Base-by-base conservation (phyloP, 2,888 invertebrate species). In the Polia nebulosa region DNA sequence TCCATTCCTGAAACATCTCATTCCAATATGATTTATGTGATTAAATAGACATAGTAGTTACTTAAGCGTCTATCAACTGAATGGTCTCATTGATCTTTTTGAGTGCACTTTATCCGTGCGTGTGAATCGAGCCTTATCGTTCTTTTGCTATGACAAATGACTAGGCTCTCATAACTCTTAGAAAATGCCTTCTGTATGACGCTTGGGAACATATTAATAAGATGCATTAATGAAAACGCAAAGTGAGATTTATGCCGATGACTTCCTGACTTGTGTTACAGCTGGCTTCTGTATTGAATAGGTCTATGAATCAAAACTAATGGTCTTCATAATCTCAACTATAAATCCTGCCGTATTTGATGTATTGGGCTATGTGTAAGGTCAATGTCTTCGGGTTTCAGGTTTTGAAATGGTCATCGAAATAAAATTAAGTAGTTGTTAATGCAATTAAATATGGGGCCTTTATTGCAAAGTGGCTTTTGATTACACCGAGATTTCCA, bases 71-170 rank as follows among this genome's bases (percentile, higher is more conserved):
- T 63, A 27, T 65, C 47, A 56, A 44, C 9, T 72, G 51, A 75
- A 78, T 52, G 39, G 27, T 49, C 22, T 15, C 57, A 58, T 66
- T 76, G 60, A 57, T 73, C 41, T 52, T 51, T 73, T 49, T 59
- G 57, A 76, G 74, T 73, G 67, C 66, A 61, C 67, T 73, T 78
- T 29, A 66, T 78, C 44, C 73, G 25, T 69, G 72, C 52, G 66
- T 76, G 75, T 69, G 60, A 79, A 76, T 51, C 17, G 32, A 47
- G 25, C 51, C 45, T 60, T 49, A 72, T 47, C 32, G n/a, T 20
- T 27, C 55, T 17, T 32, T 17, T 29, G 22, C 53, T 53, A 8
- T 27, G 49, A 74, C 58, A 58, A 68, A 4, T 53, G 57, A 29
- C 72, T 41, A 68, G 76, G 68, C n/a, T 41, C 53, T 17, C 74